A percentile compares a stretch with the other conserved stretches of the same genome.
phyloP scores from a whole-genome alignment of 2,113 vertebrate genomes.

The Herpetotheres cachinnans region DNA sequence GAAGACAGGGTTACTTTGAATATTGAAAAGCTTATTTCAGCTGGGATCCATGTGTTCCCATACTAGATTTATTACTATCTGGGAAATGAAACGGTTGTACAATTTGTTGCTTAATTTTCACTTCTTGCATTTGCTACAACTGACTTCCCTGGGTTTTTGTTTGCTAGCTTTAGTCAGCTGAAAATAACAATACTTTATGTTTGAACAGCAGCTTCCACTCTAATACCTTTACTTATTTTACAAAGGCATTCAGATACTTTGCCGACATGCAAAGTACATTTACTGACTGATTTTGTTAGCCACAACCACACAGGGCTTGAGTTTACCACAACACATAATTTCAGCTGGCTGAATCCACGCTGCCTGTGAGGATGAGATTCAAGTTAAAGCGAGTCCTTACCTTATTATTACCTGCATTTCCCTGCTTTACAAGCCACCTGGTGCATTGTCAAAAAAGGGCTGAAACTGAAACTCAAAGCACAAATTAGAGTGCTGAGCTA shows the following conservation, averaged over 20 bases:
- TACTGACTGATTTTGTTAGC: background rate
- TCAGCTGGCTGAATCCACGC: background rate
- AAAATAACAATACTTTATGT: slow-evolving; percentile 15
- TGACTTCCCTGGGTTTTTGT: background rate
- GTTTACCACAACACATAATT: background rate
- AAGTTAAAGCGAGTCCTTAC: background rate
- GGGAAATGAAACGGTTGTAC: background rate
- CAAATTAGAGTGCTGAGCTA: background rate
- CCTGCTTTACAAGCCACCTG: background rate
- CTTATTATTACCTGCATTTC: background rate
- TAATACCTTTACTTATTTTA: slow-evolving; percentile 1
- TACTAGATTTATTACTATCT: background rate
- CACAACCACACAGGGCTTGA: background rate
- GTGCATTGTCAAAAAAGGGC: background rate
- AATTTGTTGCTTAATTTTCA: background rate
- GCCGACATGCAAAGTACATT: background rate
- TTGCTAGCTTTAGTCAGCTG: background rate
- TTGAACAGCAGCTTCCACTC: background rate
- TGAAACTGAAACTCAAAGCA: background rate
- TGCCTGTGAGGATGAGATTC: background rate
- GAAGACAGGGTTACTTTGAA: background rate
- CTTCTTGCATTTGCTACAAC: background rate
- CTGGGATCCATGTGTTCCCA: background rate
- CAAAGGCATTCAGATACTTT: background rate
- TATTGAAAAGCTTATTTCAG: background rate